Evolutionary conservation across 2,113 vertebrate species (phyloP).

Genomic region (Egretta garzetta): DNA sequence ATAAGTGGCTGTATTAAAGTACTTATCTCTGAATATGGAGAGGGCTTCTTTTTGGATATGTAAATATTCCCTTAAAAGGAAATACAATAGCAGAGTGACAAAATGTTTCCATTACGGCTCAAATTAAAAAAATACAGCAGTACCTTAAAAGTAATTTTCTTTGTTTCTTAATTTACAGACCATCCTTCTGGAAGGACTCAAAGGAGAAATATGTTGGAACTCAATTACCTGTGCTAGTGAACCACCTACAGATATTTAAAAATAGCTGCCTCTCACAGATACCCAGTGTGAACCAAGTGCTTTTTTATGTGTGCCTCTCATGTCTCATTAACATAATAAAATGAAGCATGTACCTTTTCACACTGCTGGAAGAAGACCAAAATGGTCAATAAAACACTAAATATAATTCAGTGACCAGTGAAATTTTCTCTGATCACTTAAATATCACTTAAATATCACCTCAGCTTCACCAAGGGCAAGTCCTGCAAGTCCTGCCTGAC

Average conservation of each 20-base stretch:
- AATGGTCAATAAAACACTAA: slow-evolving; percentile 26
- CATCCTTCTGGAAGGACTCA: slow-evolving; percentile 35
- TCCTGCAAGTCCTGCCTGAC: too few relatives aligned
- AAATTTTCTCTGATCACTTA: background rate
- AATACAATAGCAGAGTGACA: slow-evolving; percentile 59
- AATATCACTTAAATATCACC: background rate
- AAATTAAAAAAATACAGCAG: slow-evolving; percentile 19
- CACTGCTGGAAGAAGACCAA: background rate
- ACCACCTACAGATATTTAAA: slow-evolving; percentile 68
- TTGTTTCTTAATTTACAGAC: slow-evolving; percentile 48
- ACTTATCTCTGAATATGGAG: slow-evolving; percentile 69
- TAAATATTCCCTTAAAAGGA: slow-evolving; percentile 74
- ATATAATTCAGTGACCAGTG: background rate
- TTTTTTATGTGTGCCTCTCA: slow-evolving; percentile 49
- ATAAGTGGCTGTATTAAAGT: slow-evolving; percentile 69
- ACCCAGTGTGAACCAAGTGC: slow-evolving; percentile 36
- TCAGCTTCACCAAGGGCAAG: too few relatives aligned
- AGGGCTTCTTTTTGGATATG: slow-evolving; percentile 60
- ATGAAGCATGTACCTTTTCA: slow-evolving; percentile 5
- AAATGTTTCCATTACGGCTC: slow-evolving; percentile 43
- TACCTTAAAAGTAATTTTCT: slow-evolving; percentile 55
- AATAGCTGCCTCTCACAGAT: slow-evolving; percentile 46
- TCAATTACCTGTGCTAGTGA: slow-evolving; percentile 69
- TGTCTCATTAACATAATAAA: slow-evolving; percentile 60
- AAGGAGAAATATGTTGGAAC: slow-evolving; percentile 59